Evolutionary conservation across 2,113 vertebrate species (phyloP).

Genomic region (Vicugna pacos): DNA sequence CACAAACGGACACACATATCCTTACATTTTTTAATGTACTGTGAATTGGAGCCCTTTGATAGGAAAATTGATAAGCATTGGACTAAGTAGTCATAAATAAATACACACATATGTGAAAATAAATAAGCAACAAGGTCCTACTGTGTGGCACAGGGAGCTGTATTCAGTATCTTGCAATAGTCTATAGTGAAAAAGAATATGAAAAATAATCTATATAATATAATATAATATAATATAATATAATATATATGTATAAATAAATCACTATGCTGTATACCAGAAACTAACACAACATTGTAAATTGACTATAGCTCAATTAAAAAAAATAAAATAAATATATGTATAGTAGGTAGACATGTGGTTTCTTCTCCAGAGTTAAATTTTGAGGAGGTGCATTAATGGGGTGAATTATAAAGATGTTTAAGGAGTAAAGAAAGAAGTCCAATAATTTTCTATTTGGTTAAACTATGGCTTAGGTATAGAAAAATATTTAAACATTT

Average conservation of each 20-base stretch:
- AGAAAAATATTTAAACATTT: not conserved
- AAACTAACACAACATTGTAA: no score
- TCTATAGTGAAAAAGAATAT: no score
- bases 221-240: no score
- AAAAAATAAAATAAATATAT: no score
- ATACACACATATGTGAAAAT: not conserved
- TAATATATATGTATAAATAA: no score
- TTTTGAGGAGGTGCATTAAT: not conserved
- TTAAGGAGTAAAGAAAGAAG: not conserved
- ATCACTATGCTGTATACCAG: no score
- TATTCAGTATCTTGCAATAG: no score
- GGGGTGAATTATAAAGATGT: not conserved
- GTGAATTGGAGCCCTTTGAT: not conserved
- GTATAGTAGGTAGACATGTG: not conserved
- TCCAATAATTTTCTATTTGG: not conserved
- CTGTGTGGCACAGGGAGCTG: no score
- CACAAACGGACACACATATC: rapidly evolving
- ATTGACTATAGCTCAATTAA: no score
- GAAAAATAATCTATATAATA: no score
- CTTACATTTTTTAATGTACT: not conserved
- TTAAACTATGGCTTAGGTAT: not conserved
- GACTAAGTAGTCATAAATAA: not conserved
- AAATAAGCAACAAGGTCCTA: no score
- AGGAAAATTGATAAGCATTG: not conserved
- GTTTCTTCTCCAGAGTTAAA: not conserved